A percentile compares a stretch with the other conserved stretches of the same genome.
Evolutionary conservation across 2,888 invertebrate genomes (phyloP).

Genomic region (Hirtodrosophila histrioides): DNA sequence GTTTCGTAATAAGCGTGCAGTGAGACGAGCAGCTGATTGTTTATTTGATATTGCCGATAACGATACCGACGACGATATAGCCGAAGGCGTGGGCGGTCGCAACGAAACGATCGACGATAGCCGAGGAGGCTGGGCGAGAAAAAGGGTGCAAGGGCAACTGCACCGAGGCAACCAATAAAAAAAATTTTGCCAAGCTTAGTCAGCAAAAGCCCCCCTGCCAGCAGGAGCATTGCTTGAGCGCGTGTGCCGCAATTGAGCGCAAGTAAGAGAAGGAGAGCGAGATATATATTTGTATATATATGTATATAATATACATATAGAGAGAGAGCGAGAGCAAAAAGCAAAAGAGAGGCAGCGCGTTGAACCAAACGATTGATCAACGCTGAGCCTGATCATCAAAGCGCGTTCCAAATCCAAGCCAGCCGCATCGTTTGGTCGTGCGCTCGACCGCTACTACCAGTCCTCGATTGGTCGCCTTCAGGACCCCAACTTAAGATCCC

Average conservation of each 20-base stretch:
- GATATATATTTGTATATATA: no score
- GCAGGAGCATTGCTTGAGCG: no score
- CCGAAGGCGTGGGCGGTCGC: constrained; percentile 15
- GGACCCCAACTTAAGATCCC: constrained; percentile 24
- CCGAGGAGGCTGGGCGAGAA: constrained; percentile 9
- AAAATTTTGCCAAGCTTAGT: constrained; percentile 40
- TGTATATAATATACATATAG: no score
- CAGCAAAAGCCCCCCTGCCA: constrained; percentile 24
- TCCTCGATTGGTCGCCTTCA: constrained; percentile 27
- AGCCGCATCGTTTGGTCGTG: constrained; percentile 68
- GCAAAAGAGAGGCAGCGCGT: constrained; percentile 13
- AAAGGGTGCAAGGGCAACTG: constrained; percentile 18
- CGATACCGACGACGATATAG: constrained; percentile 15
- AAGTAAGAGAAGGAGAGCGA: constrained; percentile 11
- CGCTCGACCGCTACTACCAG: constrained; percentile 45
- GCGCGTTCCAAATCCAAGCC: constrained; percentile 73
- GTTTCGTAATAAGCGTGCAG: constrained; percentile 56
- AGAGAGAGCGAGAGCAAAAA: no score
- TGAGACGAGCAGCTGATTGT: constrained; percentile 36
- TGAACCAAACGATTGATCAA: constrained; percentile 51
- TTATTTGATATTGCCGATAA: constrained; percentile 40
- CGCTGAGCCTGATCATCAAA: constrained; percentile 67
- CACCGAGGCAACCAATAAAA: no score
- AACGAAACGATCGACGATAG: constrained; percentile 16
- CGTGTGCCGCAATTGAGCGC: background rate